Conservation (phyloP, 2,113 vertebrate genomes). For the Pelobates fuscus region DNA sequence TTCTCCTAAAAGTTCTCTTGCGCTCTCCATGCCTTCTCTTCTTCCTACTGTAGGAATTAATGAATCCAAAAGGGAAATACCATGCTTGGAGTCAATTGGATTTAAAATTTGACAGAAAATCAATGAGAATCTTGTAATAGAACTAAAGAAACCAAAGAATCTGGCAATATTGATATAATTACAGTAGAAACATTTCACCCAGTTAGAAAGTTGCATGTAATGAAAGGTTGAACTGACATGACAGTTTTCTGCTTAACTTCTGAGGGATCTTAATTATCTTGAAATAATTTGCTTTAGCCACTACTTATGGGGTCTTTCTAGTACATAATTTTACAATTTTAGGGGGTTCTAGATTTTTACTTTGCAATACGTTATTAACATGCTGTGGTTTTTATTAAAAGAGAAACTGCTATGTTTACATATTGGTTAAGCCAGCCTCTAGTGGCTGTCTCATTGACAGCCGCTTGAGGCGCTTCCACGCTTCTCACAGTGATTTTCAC, state of each 20-base stretch:
- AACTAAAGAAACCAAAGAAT: not conserved
- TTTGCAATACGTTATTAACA: too few relatives aligned
- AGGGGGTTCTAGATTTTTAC: too few relatives aligned
- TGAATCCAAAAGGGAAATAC: not conserved
- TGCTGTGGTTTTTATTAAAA: too few relatives aligned
- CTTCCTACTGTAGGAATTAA: conserved; percentile 1
- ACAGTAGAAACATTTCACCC: not conserved
- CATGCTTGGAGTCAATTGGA: not conserved
- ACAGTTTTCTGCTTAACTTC: not conserved
- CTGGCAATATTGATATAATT: not conserved
- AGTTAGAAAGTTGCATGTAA: not conserved
- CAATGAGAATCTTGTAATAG: conserved; percentile 3
- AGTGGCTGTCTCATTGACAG: too few relatives aligned
- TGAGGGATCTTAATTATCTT: too few relatives aligned
- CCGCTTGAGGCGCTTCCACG: too few relatives aligned
- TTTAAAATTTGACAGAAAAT: not conserved
- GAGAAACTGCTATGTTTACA: too few relatives aligned
- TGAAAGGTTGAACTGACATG: not conserved
- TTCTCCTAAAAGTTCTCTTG: not conserved
- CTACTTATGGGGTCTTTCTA: too few relatives aligned
- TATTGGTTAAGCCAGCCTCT: too few relatives aligned
- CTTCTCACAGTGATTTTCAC: too few relatives aligned
- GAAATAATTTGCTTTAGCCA: too few relatives aligned
- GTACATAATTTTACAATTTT: too few relatives aligned
- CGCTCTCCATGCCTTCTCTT: not conserved